Evolutionary conservation across 2,797 vertebrate species (phyloP), one percentile per base, ranked within the genome.

Genomic region (Phoeniculus purpureus): DNA sequence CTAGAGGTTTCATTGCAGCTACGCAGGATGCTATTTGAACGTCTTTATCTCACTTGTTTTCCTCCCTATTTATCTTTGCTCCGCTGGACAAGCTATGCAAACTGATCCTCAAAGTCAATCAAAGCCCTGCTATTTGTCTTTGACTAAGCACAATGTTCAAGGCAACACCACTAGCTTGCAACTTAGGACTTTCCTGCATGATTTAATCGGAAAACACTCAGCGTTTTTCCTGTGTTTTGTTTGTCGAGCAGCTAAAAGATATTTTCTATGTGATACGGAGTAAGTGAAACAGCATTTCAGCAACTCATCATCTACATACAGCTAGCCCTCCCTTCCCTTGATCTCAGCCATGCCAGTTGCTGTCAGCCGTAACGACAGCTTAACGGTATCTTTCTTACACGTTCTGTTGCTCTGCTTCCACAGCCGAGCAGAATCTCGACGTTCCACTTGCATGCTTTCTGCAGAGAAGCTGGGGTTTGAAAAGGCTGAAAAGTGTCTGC

Each of bases 91-190:
- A 87, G 78, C 23, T 13, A 61, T 92, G 45, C 65, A 89, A 71
- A 78, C 13, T 12, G 76, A 62, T 56, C 25, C 45, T 51, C 47
- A 81, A 74, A 78, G 70, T 91, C 54, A 80, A 2, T 78, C 62
- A 87, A 54, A 84, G 23, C 9, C 29, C 20, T 70, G 66, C 76
- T 22, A 85, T n/a, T 93, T 58, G 70, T 66, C 26, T 14, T 60
- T 55, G 17, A 87, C 22, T 70, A 84, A 89, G 85, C 26, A 84
- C 87, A 91, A 92, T 20, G 26, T 37, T 88, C n/a, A 79, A 81
- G 43, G 67, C 48, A 71, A 40, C n/a, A 87, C 81, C 40, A 90
- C 54, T 12, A 54, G 29, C 60, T 93, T 76, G 8, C 19, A 81
- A 55, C 0, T 10, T 7, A 50, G 40, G 77, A 74, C 12, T 60